Evolutionary conservation across 1,140 invertebrate genomes (phyloP).

Genomic region (Hormaphis cornu): DNA sequence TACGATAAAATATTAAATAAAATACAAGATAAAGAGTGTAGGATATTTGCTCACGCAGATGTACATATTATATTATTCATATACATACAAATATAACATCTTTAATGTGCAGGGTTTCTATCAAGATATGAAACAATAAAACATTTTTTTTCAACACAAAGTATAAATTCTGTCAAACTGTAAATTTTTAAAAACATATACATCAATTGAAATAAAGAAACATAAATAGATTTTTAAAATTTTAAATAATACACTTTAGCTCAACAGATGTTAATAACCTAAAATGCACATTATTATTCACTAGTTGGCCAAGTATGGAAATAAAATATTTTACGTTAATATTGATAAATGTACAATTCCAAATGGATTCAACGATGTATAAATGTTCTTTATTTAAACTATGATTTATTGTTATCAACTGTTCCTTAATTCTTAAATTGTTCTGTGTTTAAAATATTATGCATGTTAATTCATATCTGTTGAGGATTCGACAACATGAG

Average conservation of each 20-base stretch:
- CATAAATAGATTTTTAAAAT: neutral
- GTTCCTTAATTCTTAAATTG: neutral
- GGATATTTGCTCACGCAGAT: conserved; percentile 24
- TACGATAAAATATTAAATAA: conserved; percentile 1
- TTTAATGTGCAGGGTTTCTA: neutral
- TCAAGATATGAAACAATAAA: conserved; percentile 4
- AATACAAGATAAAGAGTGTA: conserved; percentile 14
- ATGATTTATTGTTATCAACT: neutral
- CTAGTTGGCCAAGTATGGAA: neutral
- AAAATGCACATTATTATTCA: neutral
- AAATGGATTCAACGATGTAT: neutral
- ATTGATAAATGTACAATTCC: neutral
- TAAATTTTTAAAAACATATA: neutral
- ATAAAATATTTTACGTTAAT: neutral
- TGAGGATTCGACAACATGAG: neutral
- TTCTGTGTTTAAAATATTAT: neutral
- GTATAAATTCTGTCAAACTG: neutral
- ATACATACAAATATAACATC: conserved; percentile 8
- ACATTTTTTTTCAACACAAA: neutral
- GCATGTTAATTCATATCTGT: conserved; percentile 11
- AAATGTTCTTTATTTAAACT: neutral
- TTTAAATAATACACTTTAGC: neutral
- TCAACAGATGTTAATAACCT: conserved; percentile 5
- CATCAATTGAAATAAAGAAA: neutral
- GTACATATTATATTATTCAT: conserved; percentile 18